Base-by-base conservation (phyloP, 2,113 vertebrate species). In the Eulemur macaco region DNA sequence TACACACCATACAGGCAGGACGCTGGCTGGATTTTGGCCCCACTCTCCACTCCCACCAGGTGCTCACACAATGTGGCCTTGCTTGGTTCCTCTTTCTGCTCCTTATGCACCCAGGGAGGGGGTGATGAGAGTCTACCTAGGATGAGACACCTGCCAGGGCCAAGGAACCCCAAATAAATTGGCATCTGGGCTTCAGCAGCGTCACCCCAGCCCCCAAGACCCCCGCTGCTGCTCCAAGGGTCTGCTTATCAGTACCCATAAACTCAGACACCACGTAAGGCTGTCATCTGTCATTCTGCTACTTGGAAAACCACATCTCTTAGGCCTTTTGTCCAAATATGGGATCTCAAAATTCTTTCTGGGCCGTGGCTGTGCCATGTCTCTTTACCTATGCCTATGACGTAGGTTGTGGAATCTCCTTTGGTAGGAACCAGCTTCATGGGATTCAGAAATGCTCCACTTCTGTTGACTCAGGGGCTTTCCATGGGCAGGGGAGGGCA, bases 241-340 rank as follows among this genome's bases (percentile, higher is more conserved):
- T 15, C 47, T 20, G 13, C 50, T 60, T 56, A 0, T 54, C 31
- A 31, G 42, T 14, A 5, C n/a, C 34, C 58, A 2, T 17, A 60
- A 20, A 8, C 21, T 17, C 1, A 11, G 6, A 15, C 37, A 20
- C 31, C 5, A 3, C 1, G 1, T 17, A 42, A 23, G 21, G 45
- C 27, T 77, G 11, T 23, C 91, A 6, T 56, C 27, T 77, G 11
- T 23, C 91, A 6, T 56, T 54, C 47, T 91, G 84, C 21, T 29
- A 0, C 58, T 37, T 37, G 52, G 81, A 63, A 20, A 81, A 25
- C 42, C 69, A 17, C 17, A 3, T 54, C 71, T 80, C 25, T 21
- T 54, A n/a, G 21, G 50, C 20, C 21, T 47, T 6, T n/a, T 54
- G 20, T 69, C 52, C 21, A 39, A 63, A 63, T 37, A 39, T n/a